These are phyloP conservation scores for Zoanthus sansibaricus DNA, from an alignment of 92 coral and sea anemone species.

Conservation along the genomic window DNA sequence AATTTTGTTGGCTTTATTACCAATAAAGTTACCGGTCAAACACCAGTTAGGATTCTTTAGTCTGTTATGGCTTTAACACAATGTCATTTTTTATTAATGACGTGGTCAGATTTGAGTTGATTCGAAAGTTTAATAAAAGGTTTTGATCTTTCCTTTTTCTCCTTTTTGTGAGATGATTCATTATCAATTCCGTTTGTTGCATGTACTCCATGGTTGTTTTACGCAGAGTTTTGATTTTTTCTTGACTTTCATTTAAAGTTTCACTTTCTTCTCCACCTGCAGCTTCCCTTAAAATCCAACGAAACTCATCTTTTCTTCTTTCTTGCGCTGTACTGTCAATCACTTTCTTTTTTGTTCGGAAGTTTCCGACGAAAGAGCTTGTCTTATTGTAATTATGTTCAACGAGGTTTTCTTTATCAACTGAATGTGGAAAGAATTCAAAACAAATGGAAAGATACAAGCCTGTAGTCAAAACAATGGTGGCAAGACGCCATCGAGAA, in stretches of 20 bases:
- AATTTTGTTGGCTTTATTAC: too few relatives aligned
- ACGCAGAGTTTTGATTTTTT: constrained; percentile 7
- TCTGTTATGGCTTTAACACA: constrained; percentile 1
- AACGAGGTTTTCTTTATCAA: background rate
- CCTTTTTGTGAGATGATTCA: background rate
- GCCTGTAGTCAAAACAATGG: constrained; percentile 15
- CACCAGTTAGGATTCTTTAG: background rate
- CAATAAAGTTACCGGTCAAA: background rate
- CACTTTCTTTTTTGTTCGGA: background rate
- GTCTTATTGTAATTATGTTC: background rate
- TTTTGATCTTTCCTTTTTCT: background rate
- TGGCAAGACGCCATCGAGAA: background rate
- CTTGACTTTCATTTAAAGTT: background rate
- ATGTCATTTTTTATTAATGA: constrained; percentile 17
- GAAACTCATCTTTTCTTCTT: background rate
- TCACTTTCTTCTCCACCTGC: background rate
- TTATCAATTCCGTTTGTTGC: constrained; percentile 35
- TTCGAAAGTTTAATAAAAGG: background rate
- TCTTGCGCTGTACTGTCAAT: background rate
- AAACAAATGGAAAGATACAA: background rate
- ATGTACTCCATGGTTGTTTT: constrained; percentile 19
- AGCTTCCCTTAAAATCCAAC: background rate
- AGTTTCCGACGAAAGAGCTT: background rate
- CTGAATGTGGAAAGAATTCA: background rate
- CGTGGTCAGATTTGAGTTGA: constrained; percentile 23